phyloP scores from a whole-genome alignment of 2,113 vertebrate genomes.

The Octodon degus region DNA sequence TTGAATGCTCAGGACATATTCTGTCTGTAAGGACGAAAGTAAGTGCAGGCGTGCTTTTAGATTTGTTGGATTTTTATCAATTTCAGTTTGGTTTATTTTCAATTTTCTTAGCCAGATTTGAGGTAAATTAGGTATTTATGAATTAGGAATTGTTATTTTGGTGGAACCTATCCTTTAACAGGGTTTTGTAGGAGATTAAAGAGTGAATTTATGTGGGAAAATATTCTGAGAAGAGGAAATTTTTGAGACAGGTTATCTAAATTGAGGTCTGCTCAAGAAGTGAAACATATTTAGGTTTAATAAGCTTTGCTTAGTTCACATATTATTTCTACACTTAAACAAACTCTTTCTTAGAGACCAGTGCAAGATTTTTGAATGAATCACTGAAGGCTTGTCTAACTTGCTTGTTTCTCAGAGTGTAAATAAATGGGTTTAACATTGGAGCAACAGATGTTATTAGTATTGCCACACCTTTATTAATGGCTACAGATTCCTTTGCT shows the following conservation, averaged over 20 bases:
- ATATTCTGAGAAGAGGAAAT: neutral
- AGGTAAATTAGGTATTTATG: neutral
- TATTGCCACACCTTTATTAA: constrained; percentile 45
- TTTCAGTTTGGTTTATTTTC: neutral
- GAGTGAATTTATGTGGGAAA: neutral
- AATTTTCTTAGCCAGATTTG: neutral
- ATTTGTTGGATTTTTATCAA: neutral
- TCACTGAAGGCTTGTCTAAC: neutral
- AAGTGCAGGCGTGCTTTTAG: neutral
- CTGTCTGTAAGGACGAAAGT: neutral
- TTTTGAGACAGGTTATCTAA: neutral
- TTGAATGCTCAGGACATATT: neutral
- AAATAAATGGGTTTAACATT: constrained; percentile 65
- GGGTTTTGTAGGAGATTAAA: neutral
- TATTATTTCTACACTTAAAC: neutral
- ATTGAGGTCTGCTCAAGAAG: neutral
- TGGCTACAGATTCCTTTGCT: constrained; percentile 33
- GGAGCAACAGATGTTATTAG: constrained; percentile 48
- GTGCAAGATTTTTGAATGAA: neutral
- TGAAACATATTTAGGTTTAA: neutral
- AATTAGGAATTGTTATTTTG: neutral
- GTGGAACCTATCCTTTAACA: neutral
- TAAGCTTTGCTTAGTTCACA: neutral
- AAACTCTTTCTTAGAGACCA: neutral
- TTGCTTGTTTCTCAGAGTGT: constrained; percentile 49